Evolutionary conservation across 2,888 invertebrate genomes (phyloP).

Genomic region (Sylvicola cinctus): DNA sequence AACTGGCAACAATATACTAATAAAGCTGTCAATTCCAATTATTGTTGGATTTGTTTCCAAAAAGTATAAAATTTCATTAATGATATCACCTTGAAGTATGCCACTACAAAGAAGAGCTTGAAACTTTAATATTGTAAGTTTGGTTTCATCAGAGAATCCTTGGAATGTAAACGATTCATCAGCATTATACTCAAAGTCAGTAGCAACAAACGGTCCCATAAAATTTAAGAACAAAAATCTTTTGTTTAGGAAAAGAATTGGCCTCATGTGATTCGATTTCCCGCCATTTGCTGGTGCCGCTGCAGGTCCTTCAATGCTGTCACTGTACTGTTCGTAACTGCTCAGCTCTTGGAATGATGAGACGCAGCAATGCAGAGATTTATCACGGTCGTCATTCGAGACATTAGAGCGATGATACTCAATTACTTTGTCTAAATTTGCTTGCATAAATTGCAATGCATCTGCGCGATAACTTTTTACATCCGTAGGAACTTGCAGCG

Average conservation of each 20-base stretch:
- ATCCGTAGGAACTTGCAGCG: too few relatives aligned
- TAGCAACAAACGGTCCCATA: slow-evolving; percentile 19
- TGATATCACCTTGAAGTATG: slow-evolving; percentile 30
- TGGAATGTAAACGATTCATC: not conserved
- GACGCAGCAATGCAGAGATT: too few relatives aligned
- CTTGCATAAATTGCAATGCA: slow-evolving; percentile 1
- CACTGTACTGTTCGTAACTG: too few relatives aligned
- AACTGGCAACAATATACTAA: slow-evolving; percentile 27
- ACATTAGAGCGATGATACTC: not conserved
- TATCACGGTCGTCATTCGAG: too few relatives aligned
- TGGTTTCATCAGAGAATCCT: not conserved
- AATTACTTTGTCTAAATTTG: slow-evolving; percentile 2
- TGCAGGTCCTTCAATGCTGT: too few relatives aligned
- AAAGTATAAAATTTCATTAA: slow-evolving; percentile 39
- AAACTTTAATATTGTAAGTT: slow-evolving; percentile 13
- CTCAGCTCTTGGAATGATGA: too few relatives aligned
- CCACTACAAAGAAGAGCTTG: slow-evolving; percentile 37
- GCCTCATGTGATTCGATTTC: slow-evolving; percentile 6
- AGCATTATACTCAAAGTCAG: slow-evolving; percentile 11
- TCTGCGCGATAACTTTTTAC: too few relatives aligned
- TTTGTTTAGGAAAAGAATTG: slow-evolving; percentile 19
- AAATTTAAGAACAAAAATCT: slow-evolving; percentile 20
- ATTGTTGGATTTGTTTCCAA: slow-evolving; percentile 32
- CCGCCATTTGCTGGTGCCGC: too few relatives aligned
- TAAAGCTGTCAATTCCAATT: slow-evolving; percentile 30